Evolutionary conservation across 2,113 vertebrate genomes (phyloP).

Genomic region (Tragelaphus scriptus): DNA sequence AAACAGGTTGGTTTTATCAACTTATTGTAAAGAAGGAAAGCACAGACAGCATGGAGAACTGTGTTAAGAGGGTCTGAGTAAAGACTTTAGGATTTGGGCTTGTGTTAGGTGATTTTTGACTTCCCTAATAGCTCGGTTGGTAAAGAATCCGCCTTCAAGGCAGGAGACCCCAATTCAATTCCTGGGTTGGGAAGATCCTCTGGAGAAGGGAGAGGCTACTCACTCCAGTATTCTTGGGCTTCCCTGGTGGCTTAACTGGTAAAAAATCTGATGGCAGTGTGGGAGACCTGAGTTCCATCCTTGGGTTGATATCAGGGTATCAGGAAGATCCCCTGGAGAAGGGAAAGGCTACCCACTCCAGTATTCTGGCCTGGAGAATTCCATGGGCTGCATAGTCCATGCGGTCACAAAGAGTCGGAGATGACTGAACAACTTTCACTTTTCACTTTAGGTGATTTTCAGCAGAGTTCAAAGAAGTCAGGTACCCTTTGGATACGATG

Average conservation of each 20-base stretch:
- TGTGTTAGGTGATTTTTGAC: neutral
- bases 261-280: neutral
- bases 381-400: neutral
- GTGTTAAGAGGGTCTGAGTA: neutral
- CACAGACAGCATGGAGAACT: neutral
- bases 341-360: neutral
- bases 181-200: neutral
- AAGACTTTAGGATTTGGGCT: too few species aligned
- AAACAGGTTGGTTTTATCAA: neutral
- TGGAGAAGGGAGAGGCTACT: neutral
- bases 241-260: neutral
- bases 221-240: neutral
- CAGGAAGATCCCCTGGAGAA: neutral
- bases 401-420: neutral
- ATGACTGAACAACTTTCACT: neutral
- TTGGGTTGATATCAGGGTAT: too few species aligned
- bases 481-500: neutral
- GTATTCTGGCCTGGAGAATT: neutral
- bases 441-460: neutral
- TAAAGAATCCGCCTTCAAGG: neutral
- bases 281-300: neutral
- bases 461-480: neutral
- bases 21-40: neutral
- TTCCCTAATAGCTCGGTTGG: neutral
- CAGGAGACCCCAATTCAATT: neutral